phyloP scores from a whole-genome alignment of 2,797 vertebrate species.

The Phataginus tricuspis region DNA sequence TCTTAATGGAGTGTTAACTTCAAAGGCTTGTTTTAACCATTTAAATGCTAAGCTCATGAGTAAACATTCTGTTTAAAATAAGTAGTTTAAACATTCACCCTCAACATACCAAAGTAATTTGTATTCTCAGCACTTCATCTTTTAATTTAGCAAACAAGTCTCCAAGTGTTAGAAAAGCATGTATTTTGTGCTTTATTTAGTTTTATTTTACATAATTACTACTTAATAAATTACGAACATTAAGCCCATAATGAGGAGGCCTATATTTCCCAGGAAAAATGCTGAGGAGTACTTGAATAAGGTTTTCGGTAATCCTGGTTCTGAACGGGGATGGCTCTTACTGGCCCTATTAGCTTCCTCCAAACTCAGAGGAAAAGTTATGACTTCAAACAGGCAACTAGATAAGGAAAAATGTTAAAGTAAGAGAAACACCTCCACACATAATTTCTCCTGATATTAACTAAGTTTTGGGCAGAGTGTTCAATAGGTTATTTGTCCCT shows the following conservation, averaged over 20 bases:
- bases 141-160: conserved; percentile 75
- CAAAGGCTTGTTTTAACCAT: conserved; percentile 78
- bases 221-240: conserved; percentile 78
- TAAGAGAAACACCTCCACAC: conserved; percentile 14
- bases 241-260: conserved; percentile 53
- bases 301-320: neutral
- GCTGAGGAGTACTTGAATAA: neutral
- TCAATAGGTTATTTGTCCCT: conserved; percentile 27
- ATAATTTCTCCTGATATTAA: conserved; percentile 14
- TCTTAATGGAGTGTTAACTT: conserved; percentile 82
- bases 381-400: neutral
- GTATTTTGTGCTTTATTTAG: conserved; percentile 70
- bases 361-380: neutral
- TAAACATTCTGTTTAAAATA: conserved; percentile 70
- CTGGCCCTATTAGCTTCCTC: neutral
- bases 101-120: conserved; percentile 75
- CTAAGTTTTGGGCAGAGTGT: neutral
- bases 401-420: neutral
- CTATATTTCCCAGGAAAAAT: conserved; percentile 51
- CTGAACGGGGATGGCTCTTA: neutral
- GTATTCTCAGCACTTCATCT: conserved; percentile 69
- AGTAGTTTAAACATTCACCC: conserved; percentile 71
- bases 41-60: conserved; percentile 75
- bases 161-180: conserved; percentile 69
- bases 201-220: conserved; percentile 78